Conservation (phyloP, 2,797 vertebrate species). For the Eidolon dupreanum region DNA sequence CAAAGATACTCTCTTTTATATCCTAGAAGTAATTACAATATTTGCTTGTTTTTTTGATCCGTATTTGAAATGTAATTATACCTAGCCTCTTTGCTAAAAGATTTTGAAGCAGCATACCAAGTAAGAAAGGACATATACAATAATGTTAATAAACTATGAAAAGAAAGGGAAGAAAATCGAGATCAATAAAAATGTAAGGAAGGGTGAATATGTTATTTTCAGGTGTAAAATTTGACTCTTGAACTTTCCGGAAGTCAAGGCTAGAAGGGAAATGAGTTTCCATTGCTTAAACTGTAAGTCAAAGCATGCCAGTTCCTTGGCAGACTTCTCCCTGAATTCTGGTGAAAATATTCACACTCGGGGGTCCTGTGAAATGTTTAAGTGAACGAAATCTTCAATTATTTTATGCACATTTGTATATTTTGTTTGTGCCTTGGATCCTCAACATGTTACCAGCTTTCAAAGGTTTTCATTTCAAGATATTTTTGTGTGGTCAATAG, state of each 20-base stretch:
- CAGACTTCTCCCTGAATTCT: background rate
- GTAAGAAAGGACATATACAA: background rate
- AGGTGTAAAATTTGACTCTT: background rate
- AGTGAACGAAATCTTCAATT: background rate
- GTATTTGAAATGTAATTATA: slow-evolving; percentile 44
- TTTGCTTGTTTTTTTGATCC: slow-evolving; percentile 17
- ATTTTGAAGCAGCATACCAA: slow-evolving; percentile 14
- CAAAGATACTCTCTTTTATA: slow-evolving; percentile 4
- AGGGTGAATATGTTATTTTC: background rate
- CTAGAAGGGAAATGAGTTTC: background rate
- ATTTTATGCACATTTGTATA: background rate
- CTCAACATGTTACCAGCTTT: background rate
- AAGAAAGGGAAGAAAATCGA: slow-evolving; percentile 25
- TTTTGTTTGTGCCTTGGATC: background rate
- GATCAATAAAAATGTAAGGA: background rate
- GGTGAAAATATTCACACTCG: background rate
- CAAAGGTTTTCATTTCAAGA: slow-evolving; percentile 24
- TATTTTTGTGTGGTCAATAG: background rate
- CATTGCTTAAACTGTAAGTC: background rate
- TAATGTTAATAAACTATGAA: slow-evolving; percentile 17
- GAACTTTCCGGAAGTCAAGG: background rate
- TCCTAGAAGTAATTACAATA: background rate
- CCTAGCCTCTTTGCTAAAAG: slow-evolving; percentile 9
- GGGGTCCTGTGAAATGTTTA: background rate
- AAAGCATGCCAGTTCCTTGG: background rate